phyloP scores from a whole-genome alignment of 2,797 vertebrate species.

The Molossus alvarezi region DNA sequence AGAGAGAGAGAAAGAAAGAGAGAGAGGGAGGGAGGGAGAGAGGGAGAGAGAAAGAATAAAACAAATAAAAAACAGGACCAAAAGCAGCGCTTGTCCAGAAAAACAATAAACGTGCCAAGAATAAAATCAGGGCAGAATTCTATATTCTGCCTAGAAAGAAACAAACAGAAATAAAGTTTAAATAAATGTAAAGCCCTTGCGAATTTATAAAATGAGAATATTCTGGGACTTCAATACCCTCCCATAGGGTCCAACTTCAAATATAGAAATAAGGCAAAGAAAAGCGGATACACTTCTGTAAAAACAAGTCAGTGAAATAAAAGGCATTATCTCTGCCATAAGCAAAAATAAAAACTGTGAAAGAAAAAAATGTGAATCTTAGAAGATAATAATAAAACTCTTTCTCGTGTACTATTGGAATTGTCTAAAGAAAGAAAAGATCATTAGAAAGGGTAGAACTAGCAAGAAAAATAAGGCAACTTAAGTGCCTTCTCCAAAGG shows the following conservation, averaged over 20 bases:
- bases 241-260: not conserved
- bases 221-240: not conserved
- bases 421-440: not conserved
- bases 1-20: fast-evolving
- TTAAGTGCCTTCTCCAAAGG: not conserved
- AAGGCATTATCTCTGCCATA: not conserved
- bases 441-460: not conserved
- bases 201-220: not conserved
- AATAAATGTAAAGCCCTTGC: fast-evolving
- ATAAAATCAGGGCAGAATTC: not conserved
- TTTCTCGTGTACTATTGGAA: not conserved
- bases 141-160: not conserved
- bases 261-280: not conserved
- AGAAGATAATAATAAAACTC: not conserved
- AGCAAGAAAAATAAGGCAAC: not conserved
- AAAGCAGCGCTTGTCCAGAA: not conserved
- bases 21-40: too few relatives aligned
- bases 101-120: not conserved
- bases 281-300: not conserved
- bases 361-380: not conserved
- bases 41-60: fast-evolving
- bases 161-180: not conserved
- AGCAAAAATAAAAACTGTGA: not conserved
- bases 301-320: not conserved
- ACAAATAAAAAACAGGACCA: not conserved